These are phyloP conservation scores for Chymomyza procnemis DNA, from an alignment of 2,888 invertebrate species.

Conservation along the genomic window DNA sequence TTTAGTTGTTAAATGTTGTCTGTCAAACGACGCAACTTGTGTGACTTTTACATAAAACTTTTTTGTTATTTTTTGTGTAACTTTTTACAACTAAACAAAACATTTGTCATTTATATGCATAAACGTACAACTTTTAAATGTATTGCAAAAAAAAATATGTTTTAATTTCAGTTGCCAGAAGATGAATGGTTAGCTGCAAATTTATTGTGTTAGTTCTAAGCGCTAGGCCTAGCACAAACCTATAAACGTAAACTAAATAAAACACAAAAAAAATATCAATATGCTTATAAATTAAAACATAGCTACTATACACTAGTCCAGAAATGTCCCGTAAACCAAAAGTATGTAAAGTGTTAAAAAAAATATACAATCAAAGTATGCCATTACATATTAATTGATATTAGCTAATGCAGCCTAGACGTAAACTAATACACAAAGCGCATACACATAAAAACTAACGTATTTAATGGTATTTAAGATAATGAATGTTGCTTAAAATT, in stretches of 20 bases:
- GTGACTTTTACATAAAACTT: background rate
- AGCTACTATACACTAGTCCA: slow-evolving; percentile 26
- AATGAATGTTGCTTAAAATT: background rate
- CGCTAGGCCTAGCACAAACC: slow-evolving; percentile 42
- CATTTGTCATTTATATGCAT: slow-evolving; percentile 12
- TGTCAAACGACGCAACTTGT: too few relatives aligned
- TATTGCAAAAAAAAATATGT: background rate
- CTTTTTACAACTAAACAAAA: background rate
- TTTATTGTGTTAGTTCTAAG: slow-evolving; percentile 85
- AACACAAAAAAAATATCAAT: slow-evolving; percentile 19
- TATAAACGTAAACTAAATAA: slow-evolving; percentile 29
- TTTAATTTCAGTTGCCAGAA: slow-evolving; percentile 86
- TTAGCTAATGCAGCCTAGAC: slow-evolving; percentile 52
- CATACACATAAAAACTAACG: slow-evolving; percentile 1
- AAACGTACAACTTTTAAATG: background rate
- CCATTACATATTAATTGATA: slow-evolving; percentile 71
- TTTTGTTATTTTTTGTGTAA: too few relatives aligned
- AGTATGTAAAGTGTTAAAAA: slow-evolving; percentile 27
- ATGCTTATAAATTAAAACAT: slow-evolving; percentile 21
- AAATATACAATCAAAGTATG: slow-evolving; percentile 66
- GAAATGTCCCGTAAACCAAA: slow-evolving; percentile 20
- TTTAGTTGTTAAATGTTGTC: too few relatives aligned
- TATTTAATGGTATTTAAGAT: background rate
- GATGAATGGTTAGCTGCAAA: slow-evolving; percentile 93
- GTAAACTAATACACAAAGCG: slow-evolving; percentile 40